Percentiles rank a stretch among this genome's conserved stretches.
Evolutionary conservation across 2,797 vertebrate species (phyloP).

Genomic region (Anguilla pacifica): DNA sequence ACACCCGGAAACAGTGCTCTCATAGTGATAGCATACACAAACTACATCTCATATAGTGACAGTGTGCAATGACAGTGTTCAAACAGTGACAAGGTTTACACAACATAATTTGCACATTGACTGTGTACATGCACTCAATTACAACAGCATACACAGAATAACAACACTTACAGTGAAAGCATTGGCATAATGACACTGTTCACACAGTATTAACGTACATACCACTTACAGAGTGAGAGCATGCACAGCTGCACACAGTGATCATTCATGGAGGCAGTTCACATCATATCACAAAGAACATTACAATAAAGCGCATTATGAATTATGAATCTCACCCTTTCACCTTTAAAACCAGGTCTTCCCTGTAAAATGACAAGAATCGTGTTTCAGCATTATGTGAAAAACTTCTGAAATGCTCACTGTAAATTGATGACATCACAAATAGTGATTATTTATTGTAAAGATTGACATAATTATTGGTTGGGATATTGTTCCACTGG

Average conservation of each 20-base stretch:
- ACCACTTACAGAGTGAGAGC: neutral
- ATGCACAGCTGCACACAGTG: neutral
- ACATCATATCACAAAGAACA: neutral
- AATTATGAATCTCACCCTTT: conserved; percentile 73
- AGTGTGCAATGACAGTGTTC: neutral
- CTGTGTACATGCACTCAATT: neutral
- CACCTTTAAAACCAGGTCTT: conserved; percentile 78
- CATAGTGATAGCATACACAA: neutral
- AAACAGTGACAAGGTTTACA: neutral
- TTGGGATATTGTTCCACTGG: neutral
- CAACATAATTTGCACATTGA: neutral
- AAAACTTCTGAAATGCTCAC: neutral
- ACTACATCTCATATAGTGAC: neutral
- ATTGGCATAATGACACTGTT: neutral
- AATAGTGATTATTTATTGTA: neutral
- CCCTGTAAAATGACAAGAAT: conserved; percentile 68
- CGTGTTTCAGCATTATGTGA: neutral
- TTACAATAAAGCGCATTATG: neutral
- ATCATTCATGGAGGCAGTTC: neutral
- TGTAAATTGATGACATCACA: neutral
- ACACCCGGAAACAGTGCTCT: neutral
- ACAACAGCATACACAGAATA: neutral
- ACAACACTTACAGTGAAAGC: neutral
- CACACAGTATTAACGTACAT: neutral
- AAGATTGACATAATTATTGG: neutral